Conservation (phyloP, 2,888 invertebrate genomes). For the Drosophila suboccidentalis region DNA sequence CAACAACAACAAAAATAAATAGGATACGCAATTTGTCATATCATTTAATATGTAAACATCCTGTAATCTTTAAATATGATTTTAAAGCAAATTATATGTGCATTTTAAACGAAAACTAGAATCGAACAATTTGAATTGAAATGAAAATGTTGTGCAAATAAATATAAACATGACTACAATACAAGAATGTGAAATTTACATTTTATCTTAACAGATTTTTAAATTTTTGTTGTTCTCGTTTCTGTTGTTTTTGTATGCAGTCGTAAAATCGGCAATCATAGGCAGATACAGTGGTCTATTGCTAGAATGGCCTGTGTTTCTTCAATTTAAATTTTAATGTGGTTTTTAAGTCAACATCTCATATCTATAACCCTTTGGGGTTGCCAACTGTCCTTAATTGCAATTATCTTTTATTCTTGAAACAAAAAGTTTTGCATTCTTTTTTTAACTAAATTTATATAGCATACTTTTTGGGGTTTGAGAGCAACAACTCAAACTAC, state of each 20-base stretch:
- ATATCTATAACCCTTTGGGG: not conserved
- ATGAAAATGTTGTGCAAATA: slow-evolving; percentile 5
- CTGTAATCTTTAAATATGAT: not conserved
- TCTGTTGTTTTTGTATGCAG: not conserved
- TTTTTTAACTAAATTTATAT: not conserved
- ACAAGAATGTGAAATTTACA: slow-evolving; percentile 39
- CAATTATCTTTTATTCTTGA: too few relatives aligned
- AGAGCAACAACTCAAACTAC: not conserved
- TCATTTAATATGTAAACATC: not conserved
- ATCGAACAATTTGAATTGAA: not conserved
- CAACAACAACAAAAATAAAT: not conserved
- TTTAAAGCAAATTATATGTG: not conserved
- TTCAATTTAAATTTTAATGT: not conserved
- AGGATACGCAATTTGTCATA: not conserved
- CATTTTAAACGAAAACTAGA: not conserved
- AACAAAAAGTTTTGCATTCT: not conserved
- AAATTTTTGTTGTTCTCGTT: not conserved
- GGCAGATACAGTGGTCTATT: not conserved
- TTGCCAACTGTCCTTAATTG: not conserved
- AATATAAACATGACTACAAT: slow-evolving; percentile 4
- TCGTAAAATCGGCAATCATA: not conserved
- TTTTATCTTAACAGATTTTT: slow-evolving; percentile 9
- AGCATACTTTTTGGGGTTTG: slow-evolving; percentile 8
- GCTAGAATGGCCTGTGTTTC: not conserved
- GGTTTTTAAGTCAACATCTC: not conserved